A percentile compares a stretch with the other conserved stretches of the same genome.
These are phyloP conservation scores for Hylia prasina DNA, from an alignment of 2,113 vertebrate species.

Conservation along the genomic window DNA sequence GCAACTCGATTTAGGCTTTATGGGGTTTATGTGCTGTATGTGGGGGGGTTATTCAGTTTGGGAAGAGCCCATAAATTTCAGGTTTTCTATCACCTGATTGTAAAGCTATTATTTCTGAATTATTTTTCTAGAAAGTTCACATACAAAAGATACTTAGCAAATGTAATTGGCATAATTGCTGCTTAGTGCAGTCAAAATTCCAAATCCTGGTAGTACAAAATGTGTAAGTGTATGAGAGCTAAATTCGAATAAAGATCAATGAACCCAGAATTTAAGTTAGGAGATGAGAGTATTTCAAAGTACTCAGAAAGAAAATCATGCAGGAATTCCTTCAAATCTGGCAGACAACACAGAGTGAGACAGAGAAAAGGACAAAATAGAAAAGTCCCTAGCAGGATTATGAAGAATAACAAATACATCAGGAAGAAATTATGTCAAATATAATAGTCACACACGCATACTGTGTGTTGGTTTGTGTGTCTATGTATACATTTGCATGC, in stretches of 20 bases:
- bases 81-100: not conserved
- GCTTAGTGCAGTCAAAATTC: not conserved
- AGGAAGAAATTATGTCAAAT: not conserved
- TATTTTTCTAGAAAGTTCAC: not conserved
- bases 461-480: fast-evolving
- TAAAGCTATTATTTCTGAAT: not conserved
- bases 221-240: not conserved
- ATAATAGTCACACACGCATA: not conserved
- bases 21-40: not conserved
- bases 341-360: not conserved
- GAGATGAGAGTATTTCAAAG: not conserved
- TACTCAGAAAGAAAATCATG: not conserved
- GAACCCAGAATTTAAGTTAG: not conserved
- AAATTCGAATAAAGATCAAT: not conserved
- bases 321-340: not conserved
- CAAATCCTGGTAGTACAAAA: not conserved
- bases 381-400: not conserved
- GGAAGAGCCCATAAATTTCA: not conserved
- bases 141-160: not conserved
- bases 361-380: not conserved
- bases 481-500: not conserved
- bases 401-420: not conserved
- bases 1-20: not conserved
- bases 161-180: not conserved
- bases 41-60: not conserved